Percentiles rank a stretch among this genome's conserved stretches.
phyloP scores from a whole-genome alignment of 1,140 invertebrate species.

The Ceratosolen fusciceps region DNA sequence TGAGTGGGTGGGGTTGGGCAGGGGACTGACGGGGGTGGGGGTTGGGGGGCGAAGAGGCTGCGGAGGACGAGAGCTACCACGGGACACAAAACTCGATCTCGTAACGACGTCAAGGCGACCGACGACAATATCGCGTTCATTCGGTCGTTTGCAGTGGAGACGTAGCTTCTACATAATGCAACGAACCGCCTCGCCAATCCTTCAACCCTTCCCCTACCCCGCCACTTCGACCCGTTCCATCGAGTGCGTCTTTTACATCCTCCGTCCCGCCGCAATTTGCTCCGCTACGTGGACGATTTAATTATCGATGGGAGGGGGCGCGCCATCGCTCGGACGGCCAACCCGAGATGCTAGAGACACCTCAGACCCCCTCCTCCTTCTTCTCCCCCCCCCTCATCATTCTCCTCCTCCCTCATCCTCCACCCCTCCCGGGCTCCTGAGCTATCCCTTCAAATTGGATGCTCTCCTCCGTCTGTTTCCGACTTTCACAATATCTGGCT shows the following conservation, averaged over 20 bases:
- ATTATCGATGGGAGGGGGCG: slow-evolving; percentile 53
- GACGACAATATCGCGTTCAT: slow-evolving; percentile 61
- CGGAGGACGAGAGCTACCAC: not conserved
- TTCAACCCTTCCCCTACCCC: not conserved
- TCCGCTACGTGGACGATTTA: slow-evolving; percentile 52
- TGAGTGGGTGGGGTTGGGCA: too few relatives aligned
- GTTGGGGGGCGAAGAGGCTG: not conserved
- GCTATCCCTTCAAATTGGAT: slow-evolving; percentile 20
- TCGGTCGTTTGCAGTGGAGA: slow-evolving; percentile 45
- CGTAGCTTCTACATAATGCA: slow-evolving; percentile 41
- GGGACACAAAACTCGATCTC: slow-evolving; percentile 17
- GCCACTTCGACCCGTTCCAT: not conserved
- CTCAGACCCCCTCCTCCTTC: too few relatives aligned
- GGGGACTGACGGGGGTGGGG: not conserved
- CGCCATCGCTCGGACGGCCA: not conserved
- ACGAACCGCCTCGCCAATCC: not conserved
- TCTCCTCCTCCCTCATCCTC: too few relatives aligned
- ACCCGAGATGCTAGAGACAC: not conserved
- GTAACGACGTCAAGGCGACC: not conserved
- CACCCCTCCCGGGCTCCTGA: too few relatives aligned
- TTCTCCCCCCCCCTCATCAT: too few relatives aligned
- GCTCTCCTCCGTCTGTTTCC: not conserved
- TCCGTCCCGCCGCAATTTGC: not conserved
- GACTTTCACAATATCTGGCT: not conserved
- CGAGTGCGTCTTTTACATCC: not conserved